Conservation (phyloP, 2,113 vertebrate genomes). For the Hippoglossus stenolepis region DNA sequence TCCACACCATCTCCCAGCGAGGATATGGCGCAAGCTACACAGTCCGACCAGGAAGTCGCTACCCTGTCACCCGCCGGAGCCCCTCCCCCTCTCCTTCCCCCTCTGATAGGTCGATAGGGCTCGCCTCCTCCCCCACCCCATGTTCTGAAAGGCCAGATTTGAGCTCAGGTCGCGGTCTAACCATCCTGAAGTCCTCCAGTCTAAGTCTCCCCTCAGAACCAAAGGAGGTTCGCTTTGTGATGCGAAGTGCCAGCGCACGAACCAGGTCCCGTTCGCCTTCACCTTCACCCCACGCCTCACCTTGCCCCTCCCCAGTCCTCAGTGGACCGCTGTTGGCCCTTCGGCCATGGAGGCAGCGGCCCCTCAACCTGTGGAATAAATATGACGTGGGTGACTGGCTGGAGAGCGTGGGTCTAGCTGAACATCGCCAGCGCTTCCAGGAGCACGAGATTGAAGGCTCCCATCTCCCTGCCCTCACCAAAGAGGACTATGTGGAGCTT, state of each 20-base stretch:
- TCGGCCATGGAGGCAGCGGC: constrained; percentile 95
- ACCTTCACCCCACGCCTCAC: constrained; percentile 88
- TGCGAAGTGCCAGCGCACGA: constrained; percentile 94
- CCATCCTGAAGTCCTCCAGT: constrained; percentile 98
- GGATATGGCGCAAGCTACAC: constrained; percentile 93
- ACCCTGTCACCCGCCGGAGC: constrained; percentile 93
- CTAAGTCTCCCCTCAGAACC: constrained; percentile 97
- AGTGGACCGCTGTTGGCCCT: constrained; percentile 88
- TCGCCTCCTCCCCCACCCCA: constrained; percentile 73
- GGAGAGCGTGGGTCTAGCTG: constrained; percentile 95
- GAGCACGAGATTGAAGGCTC: constrained; percentile 98
- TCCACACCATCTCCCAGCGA: constrained; percentile 97
- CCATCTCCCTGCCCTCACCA: constrained; percentile 95
- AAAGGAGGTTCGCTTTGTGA: constrained; percentile 97
- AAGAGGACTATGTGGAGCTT: constrained; percentile 98
- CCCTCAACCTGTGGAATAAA: constrained; percentile 95
- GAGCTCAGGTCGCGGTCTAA: constrained; percentile 78
- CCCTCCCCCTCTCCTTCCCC: constrained; percentile 92
- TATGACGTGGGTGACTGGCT: constrained; percentile 98
- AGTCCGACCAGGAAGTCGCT: constrained; percentile 93
- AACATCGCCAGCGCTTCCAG: constrained; percentile 97
- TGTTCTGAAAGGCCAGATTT: constrained; percentile 72
- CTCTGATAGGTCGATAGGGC: constrained; percentile 86
- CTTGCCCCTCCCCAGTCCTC: constrained; percentile 88
- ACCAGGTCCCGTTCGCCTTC: constrained; percentile 95